Evolutionary conservation across 2,888 invertebrate species (phyloP).

Genomic region (Temnothorax ravouxi): DNA sequence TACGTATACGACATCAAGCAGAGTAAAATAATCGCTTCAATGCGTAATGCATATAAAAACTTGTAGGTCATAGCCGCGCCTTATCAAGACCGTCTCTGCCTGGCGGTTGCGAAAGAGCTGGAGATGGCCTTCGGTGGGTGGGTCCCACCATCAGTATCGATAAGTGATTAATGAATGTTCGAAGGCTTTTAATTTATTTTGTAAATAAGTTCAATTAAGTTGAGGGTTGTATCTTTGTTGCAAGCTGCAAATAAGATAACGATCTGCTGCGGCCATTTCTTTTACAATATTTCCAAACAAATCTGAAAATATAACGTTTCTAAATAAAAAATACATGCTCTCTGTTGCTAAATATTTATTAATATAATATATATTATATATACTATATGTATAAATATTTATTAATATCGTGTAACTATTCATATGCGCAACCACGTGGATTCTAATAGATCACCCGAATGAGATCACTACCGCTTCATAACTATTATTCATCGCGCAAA

Average conservation of each 20-base stretch:
- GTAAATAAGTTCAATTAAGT: background rate
- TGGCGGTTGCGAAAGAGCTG: constrained; percentile 93
- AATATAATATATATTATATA: background rate
- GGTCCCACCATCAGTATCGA: constrained; percentile 87
- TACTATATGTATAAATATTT: constrained; percentile 15
- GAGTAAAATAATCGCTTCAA: background rate
- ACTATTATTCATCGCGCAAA: background rate
- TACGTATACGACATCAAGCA: background rate
- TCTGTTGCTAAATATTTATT: constrained; percentile 26
- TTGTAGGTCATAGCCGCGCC: constrained; percentile 91
- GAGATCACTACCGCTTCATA: constrained; percentile 34
- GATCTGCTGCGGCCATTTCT: background rate
- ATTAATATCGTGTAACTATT: constrained; percentile 9
- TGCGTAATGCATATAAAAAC: background rate
- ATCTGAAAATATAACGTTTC: background rate
- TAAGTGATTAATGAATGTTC: background rate
- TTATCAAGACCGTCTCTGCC: constrained; percentile 92
- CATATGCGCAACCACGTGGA: constrained; percentile 5
- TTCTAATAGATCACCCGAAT: constrained; percentile 3
- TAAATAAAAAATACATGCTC: background rate
- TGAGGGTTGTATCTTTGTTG: background rate
- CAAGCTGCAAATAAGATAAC: background rate
- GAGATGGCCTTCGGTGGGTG: constrained; percentile 95
- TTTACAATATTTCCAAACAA: background rate
- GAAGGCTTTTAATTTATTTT: background rate